A percentile compares a stretch with the other conserved stretches of the same genome.
Conservation (phyloP, 2,113 vertebrate species). For the Orthonyx spaldingii region DNA sequence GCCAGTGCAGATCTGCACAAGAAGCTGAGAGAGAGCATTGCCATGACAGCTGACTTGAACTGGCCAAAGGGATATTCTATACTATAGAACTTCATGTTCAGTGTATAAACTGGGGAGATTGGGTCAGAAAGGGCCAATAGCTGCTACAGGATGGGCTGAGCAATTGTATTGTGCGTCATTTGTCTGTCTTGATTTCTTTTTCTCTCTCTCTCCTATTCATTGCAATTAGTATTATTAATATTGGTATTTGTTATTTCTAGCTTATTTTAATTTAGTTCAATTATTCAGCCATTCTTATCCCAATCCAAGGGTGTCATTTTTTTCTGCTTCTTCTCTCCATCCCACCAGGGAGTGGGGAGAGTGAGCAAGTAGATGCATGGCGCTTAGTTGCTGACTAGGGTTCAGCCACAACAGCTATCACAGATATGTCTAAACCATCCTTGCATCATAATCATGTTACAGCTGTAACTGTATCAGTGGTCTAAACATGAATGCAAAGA, state of each 20-base stretch:
- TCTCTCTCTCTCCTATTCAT: background rate
- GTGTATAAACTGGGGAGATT: background rate
- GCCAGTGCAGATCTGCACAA: background rate
- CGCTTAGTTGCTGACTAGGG: background rate
- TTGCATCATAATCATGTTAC: background rate
- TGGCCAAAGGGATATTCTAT: background rate
- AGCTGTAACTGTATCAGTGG: background rate
- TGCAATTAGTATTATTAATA: background rate
- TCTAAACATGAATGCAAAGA: background rate
- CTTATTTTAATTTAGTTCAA: background rate
- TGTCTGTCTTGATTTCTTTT: background rate
- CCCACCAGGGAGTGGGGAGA: background rate
- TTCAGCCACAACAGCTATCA: background rate
- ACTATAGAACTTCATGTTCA: background rate
- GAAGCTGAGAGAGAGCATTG: background rate
- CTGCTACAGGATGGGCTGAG: background rate
- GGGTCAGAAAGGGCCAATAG: background rate
- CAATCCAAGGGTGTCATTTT: background rate
- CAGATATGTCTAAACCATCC: background rate
- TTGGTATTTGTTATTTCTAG: background rate
- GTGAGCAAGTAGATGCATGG: background rate
- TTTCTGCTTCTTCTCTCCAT: background rate
- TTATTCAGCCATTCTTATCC: background rate
- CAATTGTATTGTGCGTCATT: background rate
- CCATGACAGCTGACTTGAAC: background rate